Evolutionary conservation across 1,140 invertebrate genomes (phyloP).

Genomic region (Eueides isabella): DNA sequence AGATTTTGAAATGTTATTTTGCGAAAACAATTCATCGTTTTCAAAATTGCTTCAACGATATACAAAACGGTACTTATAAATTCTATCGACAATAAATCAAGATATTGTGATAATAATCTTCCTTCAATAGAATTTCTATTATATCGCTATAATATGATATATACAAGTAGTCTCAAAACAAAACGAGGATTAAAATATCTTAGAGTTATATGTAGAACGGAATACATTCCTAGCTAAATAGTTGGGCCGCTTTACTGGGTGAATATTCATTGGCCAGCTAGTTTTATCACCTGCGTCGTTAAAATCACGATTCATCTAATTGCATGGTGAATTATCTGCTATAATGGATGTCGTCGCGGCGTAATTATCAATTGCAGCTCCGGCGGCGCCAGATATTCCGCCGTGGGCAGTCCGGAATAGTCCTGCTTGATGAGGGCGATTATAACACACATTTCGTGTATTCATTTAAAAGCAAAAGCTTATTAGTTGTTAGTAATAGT

Average conservation of each 20-base stretch:
- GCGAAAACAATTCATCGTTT: constrained; percentile 10
- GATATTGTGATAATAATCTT: constrained; percentile 18
- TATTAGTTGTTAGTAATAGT: background rate
- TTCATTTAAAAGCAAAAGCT: background rate
- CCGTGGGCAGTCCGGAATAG: constrained; percentile 24
- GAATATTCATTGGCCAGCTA: constrained; percentile 22
- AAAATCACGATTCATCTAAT: constrained; percentile 38
- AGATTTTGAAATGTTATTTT: constrained; percentile 6
- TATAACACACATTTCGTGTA: background rate
- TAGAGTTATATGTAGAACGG: constrained; percentile 24
- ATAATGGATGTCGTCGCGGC: constrained; percentile 34
- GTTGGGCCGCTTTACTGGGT: constrained; percentile 26
- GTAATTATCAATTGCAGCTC: constrained; percentile 24
- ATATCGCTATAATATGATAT: too few relatives aligned
- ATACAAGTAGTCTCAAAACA: background rate
- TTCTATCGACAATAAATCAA: constrained; percentile 14
- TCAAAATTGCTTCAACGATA: constrained; percentile 1
- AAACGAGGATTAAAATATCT: constrained; percentile 31
- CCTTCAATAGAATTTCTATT: constrained; percentile 14
- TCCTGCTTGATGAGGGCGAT: background rate
- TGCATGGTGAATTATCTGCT: constrained; percentile 30
- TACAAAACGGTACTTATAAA: constrained; percentile 8
- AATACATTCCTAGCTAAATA: constrained; percentile 29
- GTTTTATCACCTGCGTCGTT: constrained; percentile 33
- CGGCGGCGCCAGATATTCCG: constrained; percentile 22